Evolutionary conservation across 2,113 vertebrate species (phyloP).

Genomic region (Marcusenius ussheri): DNA sequence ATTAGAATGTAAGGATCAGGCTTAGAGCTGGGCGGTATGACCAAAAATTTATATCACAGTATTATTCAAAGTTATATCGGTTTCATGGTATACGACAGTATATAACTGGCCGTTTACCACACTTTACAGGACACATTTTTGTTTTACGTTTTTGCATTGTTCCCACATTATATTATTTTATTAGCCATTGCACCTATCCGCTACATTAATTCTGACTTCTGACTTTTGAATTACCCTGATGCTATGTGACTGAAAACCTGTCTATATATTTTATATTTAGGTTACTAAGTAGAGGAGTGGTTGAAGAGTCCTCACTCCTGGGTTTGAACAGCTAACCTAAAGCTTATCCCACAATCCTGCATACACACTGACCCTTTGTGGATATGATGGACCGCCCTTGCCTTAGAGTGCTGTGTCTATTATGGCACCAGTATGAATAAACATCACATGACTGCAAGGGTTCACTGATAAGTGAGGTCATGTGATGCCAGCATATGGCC

Average conservation of each 20-base stretch:
- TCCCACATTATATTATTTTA: no score
- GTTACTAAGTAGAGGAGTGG: neutral
- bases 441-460: neutral
- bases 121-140: no score
- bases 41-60: no score
- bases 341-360: no score
- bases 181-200: no score
- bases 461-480: neutral
- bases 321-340: neutral
- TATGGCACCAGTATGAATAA: neutral
- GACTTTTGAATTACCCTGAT: neutral
- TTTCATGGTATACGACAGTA: no score
- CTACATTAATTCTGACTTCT: neutral
- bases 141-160: no score
- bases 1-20: neutral
- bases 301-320: neutral
- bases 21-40: no score
- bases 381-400: neutral
- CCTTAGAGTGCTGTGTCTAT: neutral
- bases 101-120: no score
- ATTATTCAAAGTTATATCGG: no score
- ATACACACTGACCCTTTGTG: neutral
- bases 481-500: neutral
- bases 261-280: neutral
- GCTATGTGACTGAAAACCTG: neutral